Conservation (phyloP, 37 sponge, comb jelly and placozoan genomes). For the Axinella damicornis region DNA sequence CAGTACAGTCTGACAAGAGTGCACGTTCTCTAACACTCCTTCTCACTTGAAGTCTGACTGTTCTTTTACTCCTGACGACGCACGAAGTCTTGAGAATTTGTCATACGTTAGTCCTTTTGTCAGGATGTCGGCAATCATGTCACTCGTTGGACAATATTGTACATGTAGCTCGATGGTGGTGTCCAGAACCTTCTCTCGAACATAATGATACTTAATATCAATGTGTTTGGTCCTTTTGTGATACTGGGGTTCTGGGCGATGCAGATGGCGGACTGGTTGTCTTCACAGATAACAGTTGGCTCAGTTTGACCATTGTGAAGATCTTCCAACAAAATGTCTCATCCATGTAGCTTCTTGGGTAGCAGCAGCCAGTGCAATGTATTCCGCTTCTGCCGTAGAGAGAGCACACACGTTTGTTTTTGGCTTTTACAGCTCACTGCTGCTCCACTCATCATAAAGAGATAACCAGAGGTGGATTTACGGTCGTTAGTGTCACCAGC, state of each 20-base stretch:
- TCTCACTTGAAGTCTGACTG: constrained; percentile 17
- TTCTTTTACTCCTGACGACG: no score
- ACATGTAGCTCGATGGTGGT: constrained; percentile 42
- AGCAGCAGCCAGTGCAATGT: constrained; percentile 55
- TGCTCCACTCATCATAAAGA: constrained; percentile 46
- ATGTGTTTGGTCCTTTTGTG: constrained; percentile 43
- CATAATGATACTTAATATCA: constrained; percentile 48
- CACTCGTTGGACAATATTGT: constrained; percentile 45
- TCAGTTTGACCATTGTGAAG: constrained; percentile 11
- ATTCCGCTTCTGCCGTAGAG: constrained; percentile 62
- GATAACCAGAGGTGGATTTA: constrained; percentile 49
- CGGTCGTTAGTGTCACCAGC: constrained; percentile 41
- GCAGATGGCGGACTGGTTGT: constrained; percentile 49
- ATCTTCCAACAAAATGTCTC: constrained; percentile 32
- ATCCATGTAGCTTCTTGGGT: constrained; percentile 64
- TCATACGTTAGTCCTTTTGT: constrained; percentile 46
- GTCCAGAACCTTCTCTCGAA: constrained; percentile 21
- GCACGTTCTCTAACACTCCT: not conserved
- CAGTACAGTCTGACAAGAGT: no score
- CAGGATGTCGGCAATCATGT: constrained; percentile 55
- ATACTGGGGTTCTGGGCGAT: constrained; percentile 45
- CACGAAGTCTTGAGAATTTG: not conserved
- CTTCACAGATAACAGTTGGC: constrained; percentile 45
- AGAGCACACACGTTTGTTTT: constrained; percentile 41
- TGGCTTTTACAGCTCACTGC: constrained; percentile 42